Percentiles rank a stretch among this genome's conserved stretches.
These are phyloP conservation scores for Uloborus diversus DNA, from an alignment of 1,140 invertebrate species.

Conservation along the genomic window DNA sequence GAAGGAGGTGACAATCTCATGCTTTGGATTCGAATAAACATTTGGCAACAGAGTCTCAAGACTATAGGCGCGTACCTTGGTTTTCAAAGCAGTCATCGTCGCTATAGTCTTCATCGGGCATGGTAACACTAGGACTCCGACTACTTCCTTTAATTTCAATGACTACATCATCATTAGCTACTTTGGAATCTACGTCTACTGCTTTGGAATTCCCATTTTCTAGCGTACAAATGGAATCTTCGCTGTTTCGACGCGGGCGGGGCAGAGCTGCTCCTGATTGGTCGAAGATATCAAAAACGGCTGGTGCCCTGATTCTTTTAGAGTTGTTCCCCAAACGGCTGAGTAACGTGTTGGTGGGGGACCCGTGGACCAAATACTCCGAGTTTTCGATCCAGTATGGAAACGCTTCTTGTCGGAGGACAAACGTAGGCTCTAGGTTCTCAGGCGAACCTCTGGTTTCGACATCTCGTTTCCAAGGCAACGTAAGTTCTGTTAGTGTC, in stretches of 20 bases:
- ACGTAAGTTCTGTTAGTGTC: conserved; percentile 82
- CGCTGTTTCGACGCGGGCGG: background rate
- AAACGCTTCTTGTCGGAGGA: conserved; percentile 85
- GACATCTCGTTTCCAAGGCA: conserved; percentile 82
- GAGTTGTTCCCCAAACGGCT: conserved; percentile 64
- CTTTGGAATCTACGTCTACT: conserved; percentile 1
- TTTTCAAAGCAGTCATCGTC: conserved; percentile 5
- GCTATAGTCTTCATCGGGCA: background rate
- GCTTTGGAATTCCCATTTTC: background rate
- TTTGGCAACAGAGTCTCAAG: background rate
- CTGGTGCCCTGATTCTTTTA: conserved; percentile 20
- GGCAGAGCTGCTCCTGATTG: background rate
- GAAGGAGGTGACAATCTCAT: too few species aligned
- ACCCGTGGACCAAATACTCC: conserved; percentile 82
- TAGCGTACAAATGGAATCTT: background rate
- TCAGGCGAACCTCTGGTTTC: background rate
- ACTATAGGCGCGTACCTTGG: conserved; percentile 36
- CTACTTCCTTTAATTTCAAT: conserved; percentile 33
- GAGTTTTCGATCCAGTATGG: conserved; percentile 92
- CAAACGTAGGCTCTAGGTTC: background rate
- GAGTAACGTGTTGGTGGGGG: conserved; percentile 88
- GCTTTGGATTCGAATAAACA: background rate
- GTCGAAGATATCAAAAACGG: conserved; percentile 35
- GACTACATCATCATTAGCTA: conserved; percentile 20
- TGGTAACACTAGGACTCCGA: background rate